Evolutionary conservation across 23 tunicate genomes (phyloP).

Genomic region (Ascidia mentula): DNA sequence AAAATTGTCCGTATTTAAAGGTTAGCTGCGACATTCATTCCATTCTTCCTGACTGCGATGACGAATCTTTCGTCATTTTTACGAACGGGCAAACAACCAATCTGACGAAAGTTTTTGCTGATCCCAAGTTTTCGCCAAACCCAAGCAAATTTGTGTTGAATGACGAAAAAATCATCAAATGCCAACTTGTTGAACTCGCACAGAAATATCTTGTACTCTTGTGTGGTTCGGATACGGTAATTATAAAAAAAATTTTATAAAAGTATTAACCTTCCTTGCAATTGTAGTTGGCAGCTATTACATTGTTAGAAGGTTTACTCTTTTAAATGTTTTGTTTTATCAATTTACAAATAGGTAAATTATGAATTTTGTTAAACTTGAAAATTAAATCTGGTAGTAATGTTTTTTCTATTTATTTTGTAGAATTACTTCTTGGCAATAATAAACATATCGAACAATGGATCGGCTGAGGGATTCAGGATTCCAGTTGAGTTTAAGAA

Average conservation of each 20-base stretch:
- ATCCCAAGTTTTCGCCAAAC: not conserved
- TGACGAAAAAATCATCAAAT: not conserved
- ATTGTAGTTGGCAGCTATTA: too few relatives aligned
- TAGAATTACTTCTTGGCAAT: not conserved
- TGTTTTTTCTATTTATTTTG: too few relatives aligned
- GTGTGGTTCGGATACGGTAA: too few relatives aligned
- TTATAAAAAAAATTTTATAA: too few relatives aligned
- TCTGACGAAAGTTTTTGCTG: slow-evolving; percentile 1
- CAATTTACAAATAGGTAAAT: too few relatives aligned
- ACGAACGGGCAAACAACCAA: not conserved
- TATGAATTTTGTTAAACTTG: too few relatives aligned
- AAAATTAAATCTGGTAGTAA: too few relatives aligned
- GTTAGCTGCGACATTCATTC: not conserved
- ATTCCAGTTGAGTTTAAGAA: not conserved
- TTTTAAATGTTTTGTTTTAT: too few relatives aligned
- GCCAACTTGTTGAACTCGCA: not conserved
- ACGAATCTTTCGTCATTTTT: slow-evolving; percentile 3
- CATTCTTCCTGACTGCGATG: not conserved
- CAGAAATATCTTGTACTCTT: too few relatives aligned
- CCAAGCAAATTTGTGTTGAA: not conserved
- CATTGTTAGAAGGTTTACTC: too few relatives aligned
- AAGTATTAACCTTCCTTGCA: too few relatives aligned
- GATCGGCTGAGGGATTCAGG: not conserved
- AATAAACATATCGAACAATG: not conserved
- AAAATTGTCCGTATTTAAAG: too few relatives aligned